Conservation (phyloP, 2,888 invertebrate genomes). For the Ormyrus nitidulus region DNA sequence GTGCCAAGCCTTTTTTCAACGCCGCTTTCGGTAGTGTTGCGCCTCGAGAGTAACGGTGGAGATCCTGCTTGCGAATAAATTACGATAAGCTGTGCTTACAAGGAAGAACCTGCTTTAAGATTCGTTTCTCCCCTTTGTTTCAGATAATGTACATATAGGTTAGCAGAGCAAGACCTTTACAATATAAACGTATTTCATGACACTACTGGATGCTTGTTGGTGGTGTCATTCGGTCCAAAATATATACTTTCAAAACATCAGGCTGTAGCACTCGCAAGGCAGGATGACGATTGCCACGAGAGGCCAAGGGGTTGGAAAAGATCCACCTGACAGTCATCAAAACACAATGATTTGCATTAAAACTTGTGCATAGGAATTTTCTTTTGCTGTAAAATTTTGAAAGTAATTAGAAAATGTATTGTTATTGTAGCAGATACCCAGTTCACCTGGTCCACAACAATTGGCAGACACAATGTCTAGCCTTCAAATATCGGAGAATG, state of each 20-base stretch:
- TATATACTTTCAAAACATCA: slow-evolving; percentile 65
- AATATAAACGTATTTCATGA: slow-evolving; percentile 69
- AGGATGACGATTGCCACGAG: slow-evolving; percentile 81
- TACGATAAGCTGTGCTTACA: background rate
- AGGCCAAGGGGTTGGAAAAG: slow-evolving; percentile 80
- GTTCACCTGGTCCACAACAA: slow-evolving; percentile 72
- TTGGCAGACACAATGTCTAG: slow-evolving; percentile 72
- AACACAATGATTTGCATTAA: slow-evolving; percentile 68
- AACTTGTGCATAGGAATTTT: too few species aligned
- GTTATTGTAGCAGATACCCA: slow-evolving; percentile 67
- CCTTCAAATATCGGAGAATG: slow-evolving; percentile 71
- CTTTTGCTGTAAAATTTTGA: too few species aligned
- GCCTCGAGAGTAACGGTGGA: background rate
- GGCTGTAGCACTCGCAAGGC: slow-evolving; percentile 66
- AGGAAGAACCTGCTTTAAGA: background rate
- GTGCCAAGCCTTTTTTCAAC: background rate
- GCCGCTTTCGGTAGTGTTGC: background rate
- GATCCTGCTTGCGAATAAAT: background rate
- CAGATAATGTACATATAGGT: slow-evolving; percentile 75
- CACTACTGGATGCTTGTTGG: slow-evolving; percentile 72
- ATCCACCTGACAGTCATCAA: slow-evolving; percentile 77
- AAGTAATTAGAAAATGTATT: background rate
- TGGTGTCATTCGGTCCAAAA: slow-evolving; percentile 69
- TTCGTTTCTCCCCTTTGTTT: slow-evolving; percentile 62
- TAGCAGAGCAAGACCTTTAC: slow-evolving; percentile 72